Percentiles rank a stretch among this genome's conserved stretches.
Conservation (phyloP, 2,113 vertebrate genomes). For the Cinclus mexicanus region DNA sequence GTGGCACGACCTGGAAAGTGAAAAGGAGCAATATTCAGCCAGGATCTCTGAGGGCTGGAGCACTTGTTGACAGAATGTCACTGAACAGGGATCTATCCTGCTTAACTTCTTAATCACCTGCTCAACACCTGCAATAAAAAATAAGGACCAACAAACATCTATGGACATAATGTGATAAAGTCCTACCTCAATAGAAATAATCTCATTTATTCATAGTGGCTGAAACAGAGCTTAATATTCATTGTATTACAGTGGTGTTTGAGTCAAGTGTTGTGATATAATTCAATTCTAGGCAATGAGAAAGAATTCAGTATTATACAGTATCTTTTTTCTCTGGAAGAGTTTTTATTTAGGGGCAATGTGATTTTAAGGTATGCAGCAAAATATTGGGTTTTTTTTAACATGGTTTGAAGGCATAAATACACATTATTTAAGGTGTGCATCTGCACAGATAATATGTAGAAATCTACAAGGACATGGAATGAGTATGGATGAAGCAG, state of each 20-base stretch:
- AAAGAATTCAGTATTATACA: background rate
- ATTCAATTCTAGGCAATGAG: background rate
- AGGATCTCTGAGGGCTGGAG: background rate
- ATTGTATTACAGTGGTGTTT: background rate
- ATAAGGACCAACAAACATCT: background rate
- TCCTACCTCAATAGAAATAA: background rate
- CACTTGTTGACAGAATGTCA: conserved; percentile 41
- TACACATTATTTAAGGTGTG: background rate
- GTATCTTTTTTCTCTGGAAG: background rate
- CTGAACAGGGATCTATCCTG: background rate
- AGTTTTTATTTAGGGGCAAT: background rate
- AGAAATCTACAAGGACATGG: background rate
- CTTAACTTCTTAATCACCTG: conserved; percentile 22
- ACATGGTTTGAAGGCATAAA: fast-evolving
- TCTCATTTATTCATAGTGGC: background rate
- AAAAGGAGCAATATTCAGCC: background rate
- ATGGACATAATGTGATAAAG: background rate
- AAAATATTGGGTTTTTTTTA: background rate
- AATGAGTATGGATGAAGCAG: background rate
- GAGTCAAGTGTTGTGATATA: background rate
- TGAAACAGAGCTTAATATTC: background rate
- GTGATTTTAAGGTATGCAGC: background rate
- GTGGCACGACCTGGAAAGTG: conserved; percentile 49
- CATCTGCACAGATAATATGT: background rate
- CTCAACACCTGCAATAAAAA: background rate